Evolutionary conservation across 2,113 vertebrate genomes (phyloP).

Genomic region (Daubentonia madagascariensis): DNA sequence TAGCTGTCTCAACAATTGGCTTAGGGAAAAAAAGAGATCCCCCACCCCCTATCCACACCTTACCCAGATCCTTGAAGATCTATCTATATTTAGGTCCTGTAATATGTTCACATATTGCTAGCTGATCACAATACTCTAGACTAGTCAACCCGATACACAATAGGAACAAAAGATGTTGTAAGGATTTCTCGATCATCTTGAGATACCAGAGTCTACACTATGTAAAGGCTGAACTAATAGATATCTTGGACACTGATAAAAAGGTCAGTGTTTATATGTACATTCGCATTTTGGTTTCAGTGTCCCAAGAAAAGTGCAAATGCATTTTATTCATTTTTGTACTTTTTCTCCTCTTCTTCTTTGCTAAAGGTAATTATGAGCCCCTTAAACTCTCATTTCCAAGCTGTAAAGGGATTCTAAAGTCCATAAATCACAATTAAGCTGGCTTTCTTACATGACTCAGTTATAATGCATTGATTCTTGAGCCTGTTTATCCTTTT

Average conservation of each 20-base stretch:
- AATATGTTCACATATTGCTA: background rate
- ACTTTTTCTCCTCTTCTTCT: background rate
- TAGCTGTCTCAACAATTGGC: background rate
- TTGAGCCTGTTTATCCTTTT: background rate
- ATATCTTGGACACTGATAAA: background rate
- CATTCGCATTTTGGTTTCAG: background rate
- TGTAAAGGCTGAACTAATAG: background rate
- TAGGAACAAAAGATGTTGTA: background rate
- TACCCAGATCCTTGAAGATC: background rate
- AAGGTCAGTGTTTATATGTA: background rate
- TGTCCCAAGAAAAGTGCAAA: background rate
- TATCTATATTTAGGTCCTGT: background rate
- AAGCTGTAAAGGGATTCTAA: background rate
- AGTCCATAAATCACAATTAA: background rate
- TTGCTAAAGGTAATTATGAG: constrained; percentile 22
- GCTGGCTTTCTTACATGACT: background rate
- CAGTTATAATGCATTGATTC: background rate
- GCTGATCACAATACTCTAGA: background rate
- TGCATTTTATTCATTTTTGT: constrained; percentile 19
- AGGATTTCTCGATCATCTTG: background rate
- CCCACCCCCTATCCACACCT: rapidly evolving
- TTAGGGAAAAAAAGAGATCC: background rate
- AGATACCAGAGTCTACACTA: background rate
- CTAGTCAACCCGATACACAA: background rate
- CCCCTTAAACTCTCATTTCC: constrained; percentile 1